Percentiles rank a stretch among this genome's conserved stretches.
These are phyloP conservation scores for Phyllopteryx taeniolatus DNA, from an alignment of 2,113 vertebrate species.

Conservation along the genomic window DNA sequence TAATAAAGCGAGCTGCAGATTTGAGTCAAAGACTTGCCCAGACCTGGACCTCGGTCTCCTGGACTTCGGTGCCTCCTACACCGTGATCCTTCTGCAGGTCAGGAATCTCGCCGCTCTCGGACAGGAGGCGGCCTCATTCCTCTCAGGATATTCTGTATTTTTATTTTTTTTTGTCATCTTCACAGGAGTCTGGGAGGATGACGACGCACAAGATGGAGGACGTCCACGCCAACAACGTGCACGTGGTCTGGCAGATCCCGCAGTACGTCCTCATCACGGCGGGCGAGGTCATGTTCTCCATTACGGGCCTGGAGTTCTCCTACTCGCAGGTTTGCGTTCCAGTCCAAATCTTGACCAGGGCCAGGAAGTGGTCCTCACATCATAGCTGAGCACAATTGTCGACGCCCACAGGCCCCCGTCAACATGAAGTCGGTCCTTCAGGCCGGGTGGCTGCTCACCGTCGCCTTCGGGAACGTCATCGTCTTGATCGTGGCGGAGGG, in stretches of 20 bases:
- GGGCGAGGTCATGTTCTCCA: slow-evolving; percentile 95
- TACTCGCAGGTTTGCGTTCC: slow-evolving; percentile 86
- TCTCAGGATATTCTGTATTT: slow-evolving; percentile 9
- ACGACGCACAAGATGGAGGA: slow-evolving; percentile 75
- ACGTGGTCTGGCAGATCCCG: slow-evolving; percentile 91
- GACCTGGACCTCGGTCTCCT: slow-evolving; percentile 80
- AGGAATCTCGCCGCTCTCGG: slow-evolving; percentile 9
- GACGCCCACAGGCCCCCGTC: slow-evolving; percentile 79
- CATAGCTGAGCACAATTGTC: background rate
- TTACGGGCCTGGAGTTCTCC: slow-evolving; percentile 96
- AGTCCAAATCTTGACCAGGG: too few species aligned
- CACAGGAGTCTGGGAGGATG: slow-evolving; percentile 59
- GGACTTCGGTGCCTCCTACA: slow-evolving; percentile 86
- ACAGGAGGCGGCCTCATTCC: too few species aligned
- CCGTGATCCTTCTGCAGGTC: slow-evolving; percentile 79
- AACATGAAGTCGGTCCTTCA: slow-evolving; percentile 98
- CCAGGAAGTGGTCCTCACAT: background rate
- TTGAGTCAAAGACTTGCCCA: slow-evolving; percentile 40
- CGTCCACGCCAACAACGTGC: slow-evolving; percentile 79
- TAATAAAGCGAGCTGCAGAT: slow-evolving; percentile 63
- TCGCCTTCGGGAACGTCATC: slow-evolving; percentile 91
- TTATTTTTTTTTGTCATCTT: background rate
- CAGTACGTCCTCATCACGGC: slow-evolving; percentile 87
- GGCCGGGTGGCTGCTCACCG: slow-evolving; percentile 92
- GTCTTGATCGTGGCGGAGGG: slow-evolving; percentile 91